Percentiles rank a stretch among this genome's conserved stretches.
Evolutionary conservation across 2,888 invertebrate species (phyloP).

Genomic region (Apamea epomidion): DNA sequence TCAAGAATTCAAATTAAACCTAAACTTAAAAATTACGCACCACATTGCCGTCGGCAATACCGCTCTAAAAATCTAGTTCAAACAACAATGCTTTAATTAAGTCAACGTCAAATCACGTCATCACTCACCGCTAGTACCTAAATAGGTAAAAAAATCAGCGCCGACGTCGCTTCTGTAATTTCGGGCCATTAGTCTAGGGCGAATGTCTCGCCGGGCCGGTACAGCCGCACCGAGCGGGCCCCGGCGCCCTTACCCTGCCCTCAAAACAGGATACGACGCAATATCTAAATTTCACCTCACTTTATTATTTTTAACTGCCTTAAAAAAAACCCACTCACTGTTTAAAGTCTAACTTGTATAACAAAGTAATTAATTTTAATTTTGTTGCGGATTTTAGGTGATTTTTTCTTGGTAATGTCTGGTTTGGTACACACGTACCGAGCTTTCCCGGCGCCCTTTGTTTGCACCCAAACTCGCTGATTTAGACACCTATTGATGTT

Average conservation of each 20-base stretch:
- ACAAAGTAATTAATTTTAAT: constrained; percentile 23
- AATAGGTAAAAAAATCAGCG: constrained; percentile 51
- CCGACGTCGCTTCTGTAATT: constrained; percentile 49
- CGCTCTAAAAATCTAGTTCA: constrained; percentile 14
- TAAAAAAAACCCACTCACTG: background rate
- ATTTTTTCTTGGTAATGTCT: constrained; percentile 21
- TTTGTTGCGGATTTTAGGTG: background rate
- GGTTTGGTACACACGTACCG: constrained; percentile 28
- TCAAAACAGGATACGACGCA: constrained; percentile 58
- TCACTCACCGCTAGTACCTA: constrained; percentile 36
- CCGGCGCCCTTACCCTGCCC: constrained; percentile 70
- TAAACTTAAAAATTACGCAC: background rate
- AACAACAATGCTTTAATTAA: constrained; percentile 41
- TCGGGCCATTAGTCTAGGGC: constrained; percentile 56
- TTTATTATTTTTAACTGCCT: constrained; percentile 27
- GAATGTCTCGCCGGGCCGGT: constrained; percentile 66
- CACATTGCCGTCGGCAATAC: background rate
- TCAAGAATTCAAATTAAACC: background rate
- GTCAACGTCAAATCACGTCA: constrained; percentile 35
- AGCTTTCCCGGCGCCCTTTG: constrained; percentile 51
- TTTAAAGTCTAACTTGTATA: background rate
- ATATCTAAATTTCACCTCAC: constrained; percentile 40
- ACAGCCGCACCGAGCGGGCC: constrained; percentile 68
- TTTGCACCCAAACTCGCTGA: constrained; percentile 46
- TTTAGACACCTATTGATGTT: constrained; percentile 24